phyloP scores from a whole-genome alignment of 2,888 invertebrate species.

The Celastrina argiolus region DNA sequence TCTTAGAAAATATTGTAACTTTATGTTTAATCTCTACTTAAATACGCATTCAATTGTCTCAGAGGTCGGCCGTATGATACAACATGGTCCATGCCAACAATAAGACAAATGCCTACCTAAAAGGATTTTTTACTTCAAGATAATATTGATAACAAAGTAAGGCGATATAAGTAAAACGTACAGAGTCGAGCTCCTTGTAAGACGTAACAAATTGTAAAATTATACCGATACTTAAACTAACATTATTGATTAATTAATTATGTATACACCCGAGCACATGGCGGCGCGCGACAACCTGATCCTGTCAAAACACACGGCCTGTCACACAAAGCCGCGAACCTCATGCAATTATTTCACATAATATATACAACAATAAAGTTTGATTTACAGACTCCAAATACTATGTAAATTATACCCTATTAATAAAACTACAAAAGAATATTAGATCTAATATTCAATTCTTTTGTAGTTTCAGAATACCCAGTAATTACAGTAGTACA shows the following conservation, averaged over 20 bases:
- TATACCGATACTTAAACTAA: background rate
- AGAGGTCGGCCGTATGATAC: no score
- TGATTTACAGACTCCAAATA: background rate
- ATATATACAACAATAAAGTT: background rate
- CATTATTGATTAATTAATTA: background rate
- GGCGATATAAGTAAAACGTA: no score
- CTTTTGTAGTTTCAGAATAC: background rate
- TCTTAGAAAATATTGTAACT: no score
- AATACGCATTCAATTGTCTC: no score
- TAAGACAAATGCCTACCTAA: no score
- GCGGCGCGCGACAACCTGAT: background rate
- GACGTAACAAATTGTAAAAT: background rate
- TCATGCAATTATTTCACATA: background rate
- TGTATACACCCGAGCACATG: background rate
- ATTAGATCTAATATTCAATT: background rate
- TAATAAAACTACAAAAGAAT: slow-evolving; percentile 7
- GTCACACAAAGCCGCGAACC: no score
- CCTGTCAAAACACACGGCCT: background rate
- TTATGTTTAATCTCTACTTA: no score
- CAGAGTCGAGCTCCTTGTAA: background rate
- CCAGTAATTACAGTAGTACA: background rate
- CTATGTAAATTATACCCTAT: background rate
- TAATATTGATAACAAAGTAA: no score
- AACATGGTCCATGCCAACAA: no score
- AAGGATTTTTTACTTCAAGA: no score